Evolutionary conservation across 1,140 invertebrate species (phyloP).

Genomic region (Nephila pilipes): DNA sequence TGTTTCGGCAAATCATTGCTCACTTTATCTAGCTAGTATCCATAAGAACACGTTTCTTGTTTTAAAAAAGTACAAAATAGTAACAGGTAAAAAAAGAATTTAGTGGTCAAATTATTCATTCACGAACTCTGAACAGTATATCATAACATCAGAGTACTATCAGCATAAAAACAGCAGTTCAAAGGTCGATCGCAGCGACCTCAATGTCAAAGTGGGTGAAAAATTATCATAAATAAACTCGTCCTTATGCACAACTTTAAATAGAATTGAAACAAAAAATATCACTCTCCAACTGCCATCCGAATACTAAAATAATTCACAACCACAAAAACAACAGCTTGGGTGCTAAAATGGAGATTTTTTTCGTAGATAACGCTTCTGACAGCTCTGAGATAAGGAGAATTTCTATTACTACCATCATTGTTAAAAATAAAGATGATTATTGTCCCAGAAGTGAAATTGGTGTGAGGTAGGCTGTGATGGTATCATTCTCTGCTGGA

Average conservation of each 20-base stretch:
- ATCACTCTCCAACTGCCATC: neutral
- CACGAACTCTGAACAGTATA: no score
- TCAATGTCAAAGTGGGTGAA: neutral
- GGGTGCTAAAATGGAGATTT: neutral
- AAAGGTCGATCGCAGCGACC: slow-evolving; percentile 28
- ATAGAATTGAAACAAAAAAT: neutral
- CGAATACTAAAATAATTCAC: slow-evolving; percentile 22
- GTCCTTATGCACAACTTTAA: neutral
- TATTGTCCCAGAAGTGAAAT: slow-evolving; percentile 17
- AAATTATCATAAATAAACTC: slow-evolving; percentile 9
- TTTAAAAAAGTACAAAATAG: no score
- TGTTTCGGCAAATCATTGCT: no score
- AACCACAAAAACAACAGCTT: slow-evolving; percentile 8
- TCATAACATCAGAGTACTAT: neutral
- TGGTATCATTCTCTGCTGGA: neutral
- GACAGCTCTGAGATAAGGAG: neutral
- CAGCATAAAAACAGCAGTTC: neutral
- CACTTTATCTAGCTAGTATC: no score
- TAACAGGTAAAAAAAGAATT: no score
- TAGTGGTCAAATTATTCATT: no score
- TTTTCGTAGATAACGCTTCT: neutral
- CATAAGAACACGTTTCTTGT: no score
- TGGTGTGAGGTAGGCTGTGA: neutral
- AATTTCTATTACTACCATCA: slow-evolving; percentile 31
- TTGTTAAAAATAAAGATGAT: slow-evolving; percentile 33